phyloP scores from a whole-genome alignment of 92 coral and sea anemone species.

The Pocillopora grandis region DNA sequence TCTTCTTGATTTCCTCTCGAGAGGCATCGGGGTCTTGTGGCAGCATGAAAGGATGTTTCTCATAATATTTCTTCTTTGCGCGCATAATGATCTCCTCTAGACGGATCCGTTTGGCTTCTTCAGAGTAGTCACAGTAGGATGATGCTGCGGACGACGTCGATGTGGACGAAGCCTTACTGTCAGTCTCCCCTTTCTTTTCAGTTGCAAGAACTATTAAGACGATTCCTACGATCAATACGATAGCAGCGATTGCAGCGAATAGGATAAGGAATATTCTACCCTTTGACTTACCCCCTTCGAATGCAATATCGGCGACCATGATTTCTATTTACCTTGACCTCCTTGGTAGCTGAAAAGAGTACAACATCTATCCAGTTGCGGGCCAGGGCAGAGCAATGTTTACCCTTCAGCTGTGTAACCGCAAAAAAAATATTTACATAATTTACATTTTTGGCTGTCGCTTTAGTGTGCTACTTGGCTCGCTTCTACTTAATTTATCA shows the following conservation, averaged over 20 bases:
- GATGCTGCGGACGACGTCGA: not conserved
- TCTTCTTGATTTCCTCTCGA: conserved; percentile 41
- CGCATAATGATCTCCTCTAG: conserved; percentile 57
- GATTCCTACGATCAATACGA: conserved; percentile 66
- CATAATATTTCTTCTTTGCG: conserved; percentile 57
- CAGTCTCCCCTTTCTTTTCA: not conserved
- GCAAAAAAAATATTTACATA: not conserved
- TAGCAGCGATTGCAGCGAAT: conserved; percentile 22
- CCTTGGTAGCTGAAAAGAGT: not conserved
- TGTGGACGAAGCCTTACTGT: too few relatives aligned
- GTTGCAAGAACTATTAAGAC: conserved; percentile 68
- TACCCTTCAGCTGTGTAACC: not conserved
- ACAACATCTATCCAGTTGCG: not conserved
- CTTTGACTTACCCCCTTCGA: not conserved
- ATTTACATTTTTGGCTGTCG: not conserved
- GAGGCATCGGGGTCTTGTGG: conserved; percentile 58
- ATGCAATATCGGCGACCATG: not conserved
- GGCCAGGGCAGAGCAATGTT: too few relatives aligned
- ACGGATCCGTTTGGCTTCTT: conserved; percentile 71
- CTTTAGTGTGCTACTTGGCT: too few relatives aligned
- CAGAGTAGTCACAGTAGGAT: conserved; percentile 55
- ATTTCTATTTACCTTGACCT: not conserved
- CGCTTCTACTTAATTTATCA: too few relatives aligned
- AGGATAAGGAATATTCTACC: not conserved
- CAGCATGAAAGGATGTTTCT: conserved; percentile 55